A percentile compares a stretch with the other conserved stretches of the same genome.
Evolutionary conservation across 2,797 vertebrate species (phyloP).

Genomic region (Anguilla anguilla): DNA sequence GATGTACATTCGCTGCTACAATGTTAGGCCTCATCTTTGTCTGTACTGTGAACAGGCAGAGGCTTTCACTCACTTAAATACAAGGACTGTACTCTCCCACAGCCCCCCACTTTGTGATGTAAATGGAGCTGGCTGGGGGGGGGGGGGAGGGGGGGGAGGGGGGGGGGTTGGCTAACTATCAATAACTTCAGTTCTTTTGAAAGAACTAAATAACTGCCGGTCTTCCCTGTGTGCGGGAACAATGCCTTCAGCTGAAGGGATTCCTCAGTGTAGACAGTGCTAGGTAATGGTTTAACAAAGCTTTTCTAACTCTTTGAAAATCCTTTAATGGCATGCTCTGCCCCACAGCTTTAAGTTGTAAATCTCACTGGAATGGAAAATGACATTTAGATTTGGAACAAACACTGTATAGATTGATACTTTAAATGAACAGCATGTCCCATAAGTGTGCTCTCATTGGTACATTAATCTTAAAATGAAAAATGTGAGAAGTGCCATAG

Average conservation of each 20-base stretch:
- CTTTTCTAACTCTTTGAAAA: neutral
- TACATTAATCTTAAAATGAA: neutral
- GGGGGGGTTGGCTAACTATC: neutral
- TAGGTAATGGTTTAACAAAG: constrained; percentile 4
- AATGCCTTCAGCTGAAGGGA: neutral
- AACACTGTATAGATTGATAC: neutral
- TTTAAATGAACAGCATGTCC: neutral
- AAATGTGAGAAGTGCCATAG: neutral
- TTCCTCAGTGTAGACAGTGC: neutral
- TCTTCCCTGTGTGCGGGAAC: neutral
- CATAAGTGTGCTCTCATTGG: neutral
- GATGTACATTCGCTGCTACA: neutral
- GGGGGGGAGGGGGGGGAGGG: neutral
- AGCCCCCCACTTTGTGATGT: constrained; percentile 8
- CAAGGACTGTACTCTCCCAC: neutral
- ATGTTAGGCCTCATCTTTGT: neutral
- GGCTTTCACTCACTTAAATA: constrained; percentile 4
- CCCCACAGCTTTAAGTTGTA: neutral
- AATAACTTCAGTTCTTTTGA: neutral
- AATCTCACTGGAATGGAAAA: neutral
- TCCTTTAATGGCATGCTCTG: neutral
- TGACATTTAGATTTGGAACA: neutral
- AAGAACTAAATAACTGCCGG: neutral
- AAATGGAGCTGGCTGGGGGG: neutral
- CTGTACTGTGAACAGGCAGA: neutral